A percentile compares a stretch with the other conserved stretches of the same genome.
Conservation (phyloP, 2,888 invertebrate species). For the Halocaridina rubra region DNA sequence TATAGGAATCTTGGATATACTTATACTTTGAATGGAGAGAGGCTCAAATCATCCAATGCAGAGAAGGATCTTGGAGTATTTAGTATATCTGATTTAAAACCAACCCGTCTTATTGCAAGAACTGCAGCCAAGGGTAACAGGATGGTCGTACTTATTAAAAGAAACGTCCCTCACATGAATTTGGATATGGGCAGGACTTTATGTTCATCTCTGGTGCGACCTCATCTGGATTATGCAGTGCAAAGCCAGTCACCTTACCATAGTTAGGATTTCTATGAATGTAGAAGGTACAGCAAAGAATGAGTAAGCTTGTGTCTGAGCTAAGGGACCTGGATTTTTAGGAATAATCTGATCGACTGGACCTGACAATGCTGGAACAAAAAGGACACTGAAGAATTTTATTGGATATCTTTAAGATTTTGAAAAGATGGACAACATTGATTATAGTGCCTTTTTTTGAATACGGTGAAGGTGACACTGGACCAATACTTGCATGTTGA, state of each 20-base stretch:
- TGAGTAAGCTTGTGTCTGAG: constrained; percentile 1
- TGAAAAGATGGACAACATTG: too few relatives aligned
- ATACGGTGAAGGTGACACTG: too few relatives aligned
- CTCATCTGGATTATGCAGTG: background rate
- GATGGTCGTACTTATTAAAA: too few relatives aligned
- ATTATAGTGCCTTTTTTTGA: too few relatives aligned
- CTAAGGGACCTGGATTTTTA: background rate
- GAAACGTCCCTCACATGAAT: background rate
- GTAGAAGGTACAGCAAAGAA: background rate
- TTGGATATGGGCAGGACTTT: background rate
- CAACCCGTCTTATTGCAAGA: background rate
- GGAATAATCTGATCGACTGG: background rate
- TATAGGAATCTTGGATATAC: background rate
- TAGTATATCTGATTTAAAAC: background rate
- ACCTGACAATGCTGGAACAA: background rate
- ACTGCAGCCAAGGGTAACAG: background rate
- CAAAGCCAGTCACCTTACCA: background rate
- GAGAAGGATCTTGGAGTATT: background rate
- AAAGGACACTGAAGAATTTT: too few relatives aligned
- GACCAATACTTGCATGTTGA: too few relatives aligned
- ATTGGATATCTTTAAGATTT: too few relatives aligned
- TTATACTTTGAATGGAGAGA: background rate
- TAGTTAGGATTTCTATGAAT: background rate
- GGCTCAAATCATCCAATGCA: background rate
- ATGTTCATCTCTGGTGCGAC: background rate